A percentile compares a stretch with the other conserved stretches of the same genome.
Conservation (phyloP, 2,113 vertebrate genomes). For the Calyptommatus sinebrachiatus region DNA sequence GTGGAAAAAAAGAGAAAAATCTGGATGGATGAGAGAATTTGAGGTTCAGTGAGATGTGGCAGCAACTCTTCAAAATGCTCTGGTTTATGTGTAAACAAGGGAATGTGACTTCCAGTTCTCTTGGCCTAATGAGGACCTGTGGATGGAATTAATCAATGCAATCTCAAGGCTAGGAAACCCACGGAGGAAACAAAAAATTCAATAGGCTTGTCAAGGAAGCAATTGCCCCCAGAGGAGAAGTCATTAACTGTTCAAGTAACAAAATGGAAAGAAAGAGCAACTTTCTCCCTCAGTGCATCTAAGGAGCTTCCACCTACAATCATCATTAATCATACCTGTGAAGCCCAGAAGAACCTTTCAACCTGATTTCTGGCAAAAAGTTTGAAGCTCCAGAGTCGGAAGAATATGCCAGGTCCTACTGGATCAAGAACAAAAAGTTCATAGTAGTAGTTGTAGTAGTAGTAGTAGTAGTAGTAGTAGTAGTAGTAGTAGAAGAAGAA, state of each 20-base stretch:
- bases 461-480: too few relatives aligned
- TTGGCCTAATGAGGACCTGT: conserved; percentile 58
- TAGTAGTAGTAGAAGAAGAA: too few relatives aligned
- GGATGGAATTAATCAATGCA: conserved; percentile 60
- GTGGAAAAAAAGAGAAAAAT: too few relatives aligned
- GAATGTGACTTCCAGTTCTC: conserved; percentile 52
- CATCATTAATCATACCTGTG: not conserved
- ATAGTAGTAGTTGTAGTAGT: not conserved
- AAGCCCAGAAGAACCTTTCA: fast-evolving
- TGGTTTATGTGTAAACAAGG: conserved; percentile 49
- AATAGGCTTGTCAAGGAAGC: conserved; percentile 53
- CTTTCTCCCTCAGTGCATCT: conserved; percentile 1
- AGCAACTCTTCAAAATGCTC: conserved; percentile 11
- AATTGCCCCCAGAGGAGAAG: not conserved
- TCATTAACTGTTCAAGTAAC: conserved; percentile 4
- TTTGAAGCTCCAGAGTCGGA: not conserved
- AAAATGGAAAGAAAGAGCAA: not conserved
- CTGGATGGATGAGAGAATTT: not conserved
- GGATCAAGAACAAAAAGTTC: not conserved
- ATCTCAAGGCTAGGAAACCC: conserved; percentile 43
- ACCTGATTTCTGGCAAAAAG: not conserved
- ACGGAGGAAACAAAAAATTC: conserved; percentile 40
- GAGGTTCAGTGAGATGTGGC: not conserved
- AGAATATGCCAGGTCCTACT: not conserved
- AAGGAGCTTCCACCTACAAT: not conserved